phyloP scores from a whole-genome alignment of 2,888 invertebrate species.

The Teleogryllus oceanicus region DNA sequence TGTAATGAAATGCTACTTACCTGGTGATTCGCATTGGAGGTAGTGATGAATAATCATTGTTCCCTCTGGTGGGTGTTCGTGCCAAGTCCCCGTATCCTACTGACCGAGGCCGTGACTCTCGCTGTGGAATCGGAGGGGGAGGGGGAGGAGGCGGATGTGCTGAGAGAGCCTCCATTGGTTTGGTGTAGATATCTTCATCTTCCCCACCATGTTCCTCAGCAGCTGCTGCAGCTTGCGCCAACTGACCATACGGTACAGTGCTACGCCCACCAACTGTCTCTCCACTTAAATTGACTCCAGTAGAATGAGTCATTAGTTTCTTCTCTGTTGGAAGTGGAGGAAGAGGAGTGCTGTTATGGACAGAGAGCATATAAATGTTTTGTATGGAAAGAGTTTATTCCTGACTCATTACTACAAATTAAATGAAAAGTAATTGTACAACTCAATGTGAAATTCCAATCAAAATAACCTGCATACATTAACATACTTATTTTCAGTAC shows the following conservation, averaged over 20 bases:
- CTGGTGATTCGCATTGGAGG: conserved; percentile 48
- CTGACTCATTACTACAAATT: no score
- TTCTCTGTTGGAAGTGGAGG: conserved; percentile 75
- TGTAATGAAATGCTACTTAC: conserved; percentile 38
- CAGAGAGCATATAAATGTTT: no score
- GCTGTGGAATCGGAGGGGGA: conserved; percentile 38
- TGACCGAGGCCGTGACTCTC: conserved; percentile 38
- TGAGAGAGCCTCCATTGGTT: conserved; percentile 57
- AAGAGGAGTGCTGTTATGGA: conserved; percentile 63
- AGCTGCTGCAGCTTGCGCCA: conserved; percentile 50
- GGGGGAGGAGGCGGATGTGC: conserved; percentile 33
- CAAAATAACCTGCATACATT: no score
- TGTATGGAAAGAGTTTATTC: no score
- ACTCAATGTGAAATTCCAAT: no score
- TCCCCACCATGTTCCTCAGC: conserved; percentile 52
- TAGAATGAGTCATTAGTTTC: conserved; percentile 44
- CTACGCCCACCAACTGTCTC: conserved; percentile 7
- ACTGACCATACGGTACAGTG: conserved; percentile 52
- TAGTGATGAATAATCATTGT: conserved; percentile 49
- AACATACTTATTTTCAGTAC: no score
- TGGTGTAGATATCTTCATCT: conserved; percentile 71
- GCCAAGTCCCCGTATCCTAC: conserved; percentile 36
- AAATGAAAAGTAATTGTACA: no score
- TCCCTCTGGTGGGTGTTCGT: conserved; percentile 48
- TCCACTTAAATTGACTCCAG: conserved; percentile 4